Conservation (phyloP, 2,113 vertebrate species). For the Mohoua ochrocephala region DNA sequence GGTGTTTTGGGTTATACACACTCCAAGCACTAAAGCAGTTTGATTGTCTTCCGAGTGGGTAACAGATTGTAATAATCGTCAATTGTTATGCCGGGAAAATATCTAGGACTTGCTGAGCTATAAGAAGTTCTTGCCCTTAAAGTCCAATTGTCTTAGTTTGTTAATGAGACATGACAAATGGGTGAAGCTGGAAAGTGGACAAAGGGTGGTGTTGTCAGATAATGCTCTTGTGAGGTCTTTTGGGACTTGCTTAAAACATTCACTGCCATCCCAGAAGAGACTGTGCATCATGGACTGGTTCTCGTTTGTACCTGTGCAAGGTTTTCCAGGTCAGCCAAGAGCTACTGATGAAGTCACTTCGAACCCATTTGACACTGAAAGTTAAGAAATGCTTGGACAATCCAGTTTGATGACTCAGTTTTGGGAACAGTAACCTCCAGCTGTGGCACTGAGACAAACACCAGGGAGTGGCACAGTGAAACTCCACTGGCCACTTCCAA, state of each 20-base stretch:
- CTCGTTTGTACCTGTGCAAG: background rate
- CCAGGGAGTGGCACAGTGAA: background rate
- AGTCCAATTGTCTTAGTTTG: background rate
- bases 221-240: background rate
- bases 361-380: background rate
- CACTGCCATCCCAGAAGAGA: background rate
- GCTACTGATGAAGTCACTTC: background rate
- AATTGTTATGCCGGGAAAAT: background rate
- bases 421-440: background rate
- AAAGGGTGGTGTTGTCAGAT: background rate
- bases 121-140: background rate
- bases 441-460: background rate
- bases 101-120: background rate
- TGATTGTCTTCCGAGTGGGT: background rate
- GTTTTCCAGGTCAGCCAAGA: background rate
- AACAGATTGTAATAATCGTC: background rate
- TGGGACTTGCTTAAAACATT: background rate
- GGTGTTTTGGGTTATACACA: background rate
- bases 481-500: background rate
- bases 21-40: background rate
- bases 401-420: background rate
- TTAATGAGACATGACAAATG: background rate
- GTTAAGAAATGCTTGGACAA: background rate
- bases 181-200: background rate
- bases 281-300: background rate